Conservation (phyloP, 2,113 vertebrate species). For the Alligator mississippiensis region DNA sequence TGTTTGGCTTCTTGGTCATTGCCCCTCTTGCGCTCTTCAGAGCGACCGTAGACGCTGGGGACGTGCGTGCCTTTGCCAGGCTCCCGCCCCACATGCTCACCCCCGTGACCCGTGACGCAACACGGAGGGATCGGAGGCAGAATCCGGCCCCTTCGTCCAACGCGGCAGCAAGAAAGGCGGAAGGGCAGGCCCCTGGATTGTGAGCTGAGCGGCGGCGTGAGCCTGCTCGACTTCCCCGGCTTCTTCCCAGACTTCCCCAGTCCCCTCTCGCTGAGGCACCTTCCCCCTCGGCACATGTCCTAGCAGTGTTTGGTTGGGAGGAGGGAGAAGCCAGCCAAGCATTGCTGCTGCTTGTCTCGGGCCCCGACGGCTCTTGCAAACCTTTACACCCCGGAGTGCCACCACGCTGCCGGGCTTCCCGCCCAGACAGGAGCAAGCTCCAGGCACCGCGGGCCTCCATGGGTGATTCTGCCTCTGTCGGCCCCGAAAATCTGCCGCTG, state of each 20-base stretch:
- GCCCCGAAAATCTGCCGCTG: background rate
- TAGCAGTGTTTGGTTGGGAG: background rate
- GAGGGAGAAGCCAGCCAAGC: too few species aligned
- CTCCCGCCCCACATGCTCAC: background rate
- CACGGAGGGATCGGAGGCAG: background rate
- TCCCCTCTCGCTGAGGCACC: background rate
- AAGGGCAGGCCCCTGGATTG: too few species aligned
- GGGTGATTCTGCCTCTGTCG: background rate
- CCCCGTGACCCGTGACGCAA: background rate
- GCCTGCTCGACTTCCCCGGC: background rate
- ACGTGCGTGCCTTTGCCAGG: background rate
- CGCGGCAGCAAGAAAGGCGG: background rate
- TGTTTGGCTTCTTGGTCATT: too few species aligned
- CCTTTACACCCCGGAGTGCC: background rate
- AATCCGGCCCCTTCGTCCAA: background rate
- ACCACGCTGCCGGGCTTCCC: background rate
- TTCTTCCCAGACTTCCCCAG: fast-evolving
- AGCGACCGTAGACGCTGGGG: too few species aligned
- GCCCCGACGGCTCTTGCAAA: background rate
- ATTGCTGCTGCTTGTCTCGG: background rate
- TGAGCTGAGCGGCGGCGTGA: too few species aligned
- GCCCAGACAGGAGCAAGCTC: fast-evolving
- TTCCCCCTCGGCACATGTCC: background rate
- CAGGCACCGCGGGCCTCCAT: background rate
- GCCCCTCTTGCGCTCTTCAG: background rate